A percentile compares a stretch with the other conserved stretches of the same genome.
Conservation (phyloP, 2,797 vertebrate genomes). For the Rhinophrynus dorsalis region DNA sequence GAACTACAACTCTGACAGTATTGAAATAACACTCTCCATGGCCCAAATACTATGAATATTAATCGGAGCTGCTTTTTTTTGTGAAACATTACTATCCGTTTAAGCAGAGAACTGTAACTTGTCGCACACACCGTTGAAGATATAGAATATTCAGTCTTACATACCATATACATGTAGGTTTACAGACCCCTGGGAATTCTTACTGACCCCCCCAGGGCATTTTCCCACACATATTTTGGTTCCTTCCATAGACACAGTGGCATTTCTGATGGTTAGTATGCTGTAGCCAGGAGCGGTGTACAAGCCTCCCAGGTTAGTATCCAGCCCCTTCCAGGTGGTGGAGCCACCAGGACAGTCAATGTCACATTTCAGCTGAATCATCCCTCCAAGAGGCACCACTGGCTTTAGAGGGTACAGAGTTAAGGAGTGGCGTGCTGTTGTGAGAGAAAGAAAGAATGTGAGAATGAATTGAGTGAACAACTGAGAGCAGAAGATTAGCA, state of each 20-base stretch:
- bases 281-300: slow-evolving; percentile 52
- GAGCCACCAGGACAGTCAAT: slow-evolving; percentile 43
- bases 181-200: background rate
- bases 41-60: too few relatives aligned
- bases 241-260: slow-evolving; percentile 38
- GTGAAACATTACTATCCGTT: too few relatives aligned
- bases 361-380: slow-evolving; percentile 59
- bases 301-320: slow-evolving; percentile 59
- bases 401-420: slow-evolving; percentile 52
- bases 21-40: too few relatives aligned
- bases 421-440: slow-evolving; percentile 24
- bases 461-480: background rate
- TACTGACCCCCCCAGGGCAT: slow-evolving; percentile 27
- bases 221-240: slow-evolving; percentile 57
- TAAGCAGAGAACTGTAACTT: too few relatives aligned
- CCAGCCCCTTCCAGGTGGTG: slow-evolving; percentile 67
- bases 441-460: background rate
- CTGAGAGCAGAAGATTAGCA: too few relatives aligned
- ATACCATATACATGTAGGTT: slow-evolving; percentile 60
- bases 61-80: too few relatives aligned
- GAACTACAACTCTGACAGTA: too few relatives aligned
- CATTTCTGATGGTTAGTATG: slow-evolving; percentile 52
- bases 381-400: slow-evolving; percentile 52
- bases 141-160: too few relatives aligned
- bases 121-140: too few relatives aligned